These are phyloP conservation scores for Phyllotreta striolata DNA, from an alignment of 2,888 invertebrate genomes.

Conservation along the genomic window DNA sequence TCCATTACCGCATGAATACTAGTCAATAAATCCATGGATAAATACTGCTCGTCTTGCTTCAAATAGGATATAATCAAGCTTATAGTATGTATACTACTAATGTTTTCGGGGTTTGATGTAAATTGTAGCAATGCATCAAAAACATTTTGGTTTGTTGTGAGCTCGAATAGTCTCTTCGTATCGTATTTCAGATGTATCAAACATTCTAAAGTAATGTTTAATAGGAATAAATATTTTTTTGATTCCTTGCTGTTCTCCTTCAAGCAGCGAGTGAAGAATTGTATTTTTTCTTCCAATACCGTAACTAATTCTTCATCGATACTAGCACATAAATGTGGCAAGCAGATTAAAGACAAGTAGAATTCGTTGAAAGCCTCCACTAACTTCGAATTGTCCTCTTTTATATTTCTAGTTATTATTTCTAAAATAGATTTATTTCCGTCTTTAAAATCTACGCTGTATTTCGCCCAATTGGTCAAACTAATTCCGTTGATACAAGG, in stretches of 20 bases:
- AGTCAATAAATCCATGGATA: constrained; percentile 61
- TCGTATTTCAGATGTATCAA: constrained; percentile 63
- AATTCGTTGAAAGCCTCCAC: constrained; percentile 61
- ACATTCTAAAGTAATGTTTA: constrained; percentile 68
- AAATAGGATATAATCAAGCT: constrained; percentile 66
- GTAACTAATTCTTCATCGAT: constrained; percentile 52
- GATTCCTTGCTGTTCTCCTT: constrained; percentile 14
- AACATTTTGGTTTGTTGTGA: constrained; percentile 57
- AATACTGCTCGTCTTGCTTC: constrained; percentile 60
- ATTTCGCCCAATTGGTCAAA: constrained; percentile 71
- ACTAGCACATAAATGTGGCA: constrained; percentile 64
- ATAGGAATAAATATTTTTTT: constrained; percentile 62
- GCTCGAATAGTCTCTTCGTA: constrained; percentile 44
- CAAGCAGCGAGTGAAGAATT: constrained; percentile 10
- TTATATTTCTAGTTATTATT: constrained; percentile 57
- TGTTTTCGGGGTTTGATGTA: constrained; percentile 61
- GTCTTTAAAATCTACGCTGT: constrained; percentile 67
- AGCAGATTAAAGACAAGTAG: constrained; percentile 64
- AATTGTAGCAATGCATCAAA: constrained; percentile 62
- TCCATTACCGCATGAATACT: constrained; percentile 66
- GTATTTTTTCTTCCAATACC: constrained; percentile 31
- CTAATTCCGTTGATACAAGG: constrained; percentile 68
- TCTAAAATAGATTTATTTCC: constrained; percentile 60
- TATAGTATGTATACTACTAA: constrained; percentile 64
- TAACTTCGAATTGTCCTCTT: constrained; percentile 58